Conservation (phyloP, 2,888 invertebrate genomes). For the Drosophila paranaensis region DNA sequence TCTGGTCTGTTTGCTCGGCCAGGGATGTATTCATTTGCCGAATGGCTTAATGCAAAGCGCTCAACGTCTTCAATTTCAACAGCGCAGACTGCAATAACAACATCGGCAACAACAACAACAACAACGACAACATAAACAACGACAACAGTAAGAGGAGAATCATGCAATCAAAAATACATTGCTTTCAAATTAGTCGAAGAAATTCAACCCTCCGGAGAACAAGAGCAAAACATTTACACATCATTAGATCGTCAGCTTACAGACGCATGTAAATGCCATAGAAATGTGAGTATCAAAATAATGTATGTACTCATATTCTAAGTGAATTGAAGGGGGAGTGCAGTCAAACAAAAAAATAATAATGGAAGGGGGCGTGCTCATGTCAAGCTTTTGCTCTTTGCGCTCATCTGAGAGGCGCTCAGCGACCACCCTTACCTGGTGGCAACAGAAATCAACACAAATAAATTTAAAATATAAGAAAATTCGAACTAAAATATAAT, state of each 20-base stretch:
- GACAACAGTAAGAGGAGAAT: slow-evolving; percentile 12
- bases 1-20: slow-evolving; percentile 14
- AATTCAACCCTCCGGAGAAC: slow-evolving; percentile 20
- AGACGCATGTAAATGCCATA: slow-evolving; percentile 35
- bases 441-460: not conserved
- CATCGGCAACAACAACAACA: not conserved
- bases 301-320: slow-evolving; percentile 2
- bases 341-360: slow-evolving; percentile 8
- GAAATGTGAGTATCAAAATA: slow-evolving; percentile 18
- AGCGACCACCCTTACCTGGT: slow-evolving; percentile 20
- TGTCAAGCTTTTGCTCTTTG: slow-evolving; percentile 22
- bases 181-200: slow-evolving; percentile 41
- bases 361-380: not conserved
- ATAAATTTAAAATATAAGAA: not conserved
- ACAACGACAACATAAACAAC: not conserved
- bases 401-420: not conserved
- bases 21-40: slow-evolving; percentile 10
- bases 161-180: slow-evolving; percentile 67
- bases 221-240: slow-evolving; percentile 57
- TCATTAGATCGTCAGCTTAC: slow-evolving; percentile 63
- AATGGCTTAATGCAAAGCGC: slow-evolving; percentile 3
- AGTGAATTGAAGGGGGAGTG: slow-evolving; percentile 16
- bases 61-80: slow-evolving; percentile 25
- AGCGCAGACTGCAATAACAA: slow-evolving; percentile 4
- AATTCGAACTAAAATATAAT: not conserved